Base-by-base conservation (phyloP, 2,113 vertebrate genomes). In the Hucho hucho region DNA sequence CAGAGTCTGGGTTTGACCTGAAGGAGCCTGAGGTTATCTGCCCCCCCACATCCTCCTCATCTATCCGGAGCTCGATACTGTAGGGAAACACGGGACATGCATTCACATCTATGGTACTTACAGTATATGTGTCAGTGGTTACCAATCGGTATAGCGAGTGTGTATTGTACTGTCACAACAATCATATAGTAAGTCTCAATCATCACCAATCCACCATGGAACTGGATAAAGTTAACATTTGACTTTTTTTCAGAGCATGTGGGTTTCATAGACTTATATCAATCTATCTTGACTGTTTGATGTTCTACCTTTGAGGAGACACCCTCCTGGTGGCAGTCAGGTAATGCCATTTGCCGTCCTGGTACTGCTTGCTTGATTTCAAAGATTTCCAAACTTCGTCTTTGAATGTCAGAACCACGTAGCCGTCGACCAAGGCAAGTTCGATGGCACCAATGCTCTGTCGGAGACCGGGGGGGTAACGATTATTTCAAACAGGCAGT, bases 281-380 rank as follows among this genome's bases (percentile, higher is more conserved):
- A 18, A 4, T 16, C 16, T 56, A 29, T 18, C 14, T 24, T 20
- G 49, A 47, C 37, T 28, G n/a, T 11, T 68, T 4, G 14, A 43
- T 32, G 58, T 13, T 93, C 87, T 85, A 98, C 97, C 28, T 82
- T 69, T 85, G 73, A 2, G 49, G 16, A 53, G 0, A 69, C 69
- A 25, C 81, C 22, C 63, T 94, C 58, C 73, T 88, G 14, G 93
- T 81, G 32, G 94, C 49, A 53, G 49, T 96, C 70, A 98, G 85
- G 18, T 97, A 95, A 86, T 99, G 97, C 88, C 95, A 91, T 66
- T 89, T 76, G 18, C 94, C 95, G 79, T 97, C 96, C 24, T 90
- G 76, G 2, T 96, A 99, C 0, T 89, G 92, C 66, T 91, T 90
- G 12, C 81, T 87, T 56, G 97, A 94, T 75, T 79, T 94, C 82